Base-by-base conservation (phyloP, 2,113 vertebrate genomes). In the Danionella cerebrum region DNA sequence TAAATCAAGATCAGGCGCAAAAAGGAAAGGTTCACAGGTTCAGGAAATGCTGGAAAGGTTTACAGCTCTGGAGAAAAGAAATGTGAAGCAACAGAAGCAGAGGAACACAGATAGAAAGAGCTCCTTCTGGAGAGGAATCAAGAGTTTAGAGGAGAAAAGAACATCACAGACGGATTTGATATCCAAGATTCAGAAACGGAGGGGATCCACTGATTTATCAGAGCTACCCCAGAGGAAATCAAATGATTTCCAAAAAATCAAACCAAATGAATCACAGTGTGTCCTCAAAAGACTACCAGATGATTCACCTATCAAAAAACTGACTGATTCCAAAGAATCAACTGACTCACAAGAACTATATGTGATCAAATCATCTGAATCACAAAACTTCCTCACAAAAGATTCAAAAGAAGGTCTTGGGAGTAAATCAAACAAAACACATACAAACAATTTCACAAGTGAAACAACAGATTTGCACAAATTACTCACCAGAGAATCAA, bases 1-100 rank as follows among this genome's bases (percentile, higher is more conserved):
- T 22, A 27, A 69, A 63, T 67, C 35, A 70, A 62, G 79, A 69
- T 67, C 55, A 11, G 51, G 42, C 3, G 0, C 31, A 0, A 73
- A 55, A 4, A 85, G 81, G 41, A 88, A 80, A 42, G 76, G 79
- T 5, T 29, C 25, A 35, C 84, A 78, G 0, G 93, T 97, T 47
- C 92, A 91, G 72, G 81, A 78, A 21, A 86, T 94, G 14, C 78
- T 95, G 25, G 88, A 87, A 60, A 92, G 82, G 70, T 94, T 94
- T 83, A 73, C 88, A 71, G 81, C 81, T 2, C 88, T 82, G 0
- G 90, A 90, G 74, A 85, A 90, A 54, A 92, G 89, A 62, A 87
- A 89, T 70, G 60, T 41, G 0, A 18, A 52, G 50, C 16, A 31
- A 31, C 25, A 0, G 6, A 45, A 24, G 2, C 48, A 29, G 4